These are phyloP conservation scores for western clawed frog (Xenopus tropicalis) DNA, from an alignment of 2,113 vertebrate species.

Conservation along the genomic window DNA sequence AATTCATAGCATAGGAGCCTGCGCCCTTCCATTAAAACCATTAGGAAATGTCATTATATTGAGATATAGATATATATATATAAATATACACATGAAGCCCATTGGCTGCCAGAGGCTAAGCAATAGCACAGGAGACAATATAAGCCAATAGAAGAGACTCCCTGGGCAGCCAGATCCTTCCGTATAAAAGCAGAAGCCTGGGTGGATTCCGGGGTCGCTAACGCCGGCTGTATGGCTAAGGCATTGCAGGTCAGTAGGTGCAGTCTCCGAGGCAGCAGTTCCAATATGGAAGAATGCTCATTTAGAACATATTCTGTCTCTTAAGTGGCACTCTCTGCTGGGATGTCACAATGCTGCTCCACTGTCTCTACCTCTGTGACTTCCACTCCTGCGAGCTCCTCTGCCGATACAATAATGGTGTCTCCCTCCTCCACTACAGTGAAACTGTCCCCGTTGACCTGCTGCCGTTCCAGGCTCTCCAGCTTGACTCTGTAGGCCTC, in stretches of 20 bases:
- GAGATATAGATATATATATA: not conserved
- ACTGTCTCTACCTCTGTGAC: constrained; percentile 47
- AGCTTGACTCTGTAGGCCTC: constrained; percentile 75
- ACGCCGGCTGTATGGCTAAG: not conserved
- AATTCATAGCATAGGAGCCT: too few species aligned
- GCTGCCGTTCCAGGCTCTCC: constrained; percentile 72
- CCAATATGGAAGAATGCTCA: not conserved
- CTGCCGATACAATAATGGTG: constrained; percentile 63
- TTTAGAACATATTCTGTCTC: constrained; percentile 9
- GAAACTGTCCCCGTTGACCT: constrained; percentile 50
- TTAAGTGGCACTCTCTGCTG: constrained; percentile 47
- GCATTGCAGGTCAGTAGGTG: not conserved
- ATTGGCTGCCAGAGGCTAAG: not conserved
- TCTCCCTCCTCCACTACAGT: constrained; percentile 53
- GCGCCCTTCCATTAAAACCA: too few species aligned
- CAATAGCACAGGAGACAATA: not conserved
- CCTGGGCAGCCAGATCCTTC: not conserved
- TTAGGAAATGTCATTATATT: not conserved
- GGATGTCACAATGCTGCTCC: constrained; percentile 41
- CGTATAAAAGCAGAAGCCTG: not conserved
- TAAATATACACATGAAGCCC: not conserved
- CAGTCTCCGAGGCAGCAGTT: not conserved
- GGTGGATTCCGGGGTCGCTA: not conserved
- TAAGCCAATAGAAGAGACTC: not conserved
- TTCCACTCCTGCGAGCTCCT: constrained; percentile 52